A percentile compares a stretch with the other conserved stretches of the same genome.
These are phyloP conservation scores for Polydrusus tereticollis DNA, from an alignment of 2,888 invertebrate genomes.

Conservation along the genomic window DNA sequence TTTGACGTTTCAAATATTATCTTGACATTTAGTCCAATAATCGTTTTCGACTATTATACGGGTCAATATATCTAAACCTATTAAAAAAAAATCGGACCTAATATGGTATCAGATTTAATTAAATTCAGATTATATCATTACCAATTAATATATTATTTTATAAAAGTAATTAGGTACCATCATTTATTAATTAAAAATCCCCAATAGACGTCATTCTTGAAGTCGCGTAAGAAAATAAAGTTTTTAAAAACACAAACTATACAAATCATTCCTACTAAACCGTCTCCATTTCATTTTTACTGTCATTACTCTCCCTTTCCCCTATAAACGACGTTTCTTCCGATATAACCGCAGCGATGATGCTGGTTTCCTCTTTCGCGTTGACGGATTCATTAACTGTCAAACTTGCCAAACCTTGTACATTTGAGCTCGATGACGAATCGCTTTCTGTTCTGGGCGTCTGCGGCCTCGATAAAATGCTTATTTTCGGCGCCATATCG, in stretches of 20 bases:
- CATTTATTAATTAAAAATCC: slow-evolving; percentile 10
- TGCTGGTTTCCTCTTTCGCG: slow-evolving; percentile 20
- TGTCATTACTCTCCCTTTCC: slow-evolving; percentile 63
- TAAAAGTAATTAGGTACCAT: slow-evolving; percentile 16
- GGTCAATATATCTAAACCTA: no score
- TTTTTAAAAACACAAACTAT: slow-evolving; percentile 17
- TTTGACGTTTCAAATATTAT: no score
- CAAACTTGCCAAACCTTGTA: slow-evolving; percentile 15
- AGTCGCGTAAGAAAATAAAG: slow-evolving; percentile 3
- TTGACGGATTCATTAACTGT: slow-evolving; percentile 11
- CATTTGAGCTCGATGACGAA: slow-evolving; percentile 47
- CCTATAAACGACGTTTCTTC: slow-evolving; percentile 87
- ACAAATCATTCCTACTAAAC: slow-evolving; percentile 61
- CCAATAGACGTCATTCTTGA: neutral
- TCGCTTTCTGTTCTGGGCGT: slow-evolving; percentile 45
- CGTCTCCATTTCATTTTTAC: slow-evolving; percentile 69
- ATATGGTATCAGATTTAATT: neutral
- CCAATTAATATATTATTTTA: neutral
- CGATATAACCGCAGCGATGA: slow-evolving; percentile 64
- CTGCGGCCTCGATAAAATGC: slow-evolving; percentile 64
- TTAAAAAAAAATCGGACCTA: neutral
- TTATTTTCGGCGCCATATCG: slow-evolving; percentile 65
- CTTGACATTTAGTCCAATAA: no score
- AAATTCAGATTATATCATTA: neutral
- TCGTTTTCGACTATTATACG: no score